These are phyloP conservation scores for Drosophila bipectinata DNA, from an alignment of 1,140 invertebrate genomes.

Conservation along the genomic window DNA sequence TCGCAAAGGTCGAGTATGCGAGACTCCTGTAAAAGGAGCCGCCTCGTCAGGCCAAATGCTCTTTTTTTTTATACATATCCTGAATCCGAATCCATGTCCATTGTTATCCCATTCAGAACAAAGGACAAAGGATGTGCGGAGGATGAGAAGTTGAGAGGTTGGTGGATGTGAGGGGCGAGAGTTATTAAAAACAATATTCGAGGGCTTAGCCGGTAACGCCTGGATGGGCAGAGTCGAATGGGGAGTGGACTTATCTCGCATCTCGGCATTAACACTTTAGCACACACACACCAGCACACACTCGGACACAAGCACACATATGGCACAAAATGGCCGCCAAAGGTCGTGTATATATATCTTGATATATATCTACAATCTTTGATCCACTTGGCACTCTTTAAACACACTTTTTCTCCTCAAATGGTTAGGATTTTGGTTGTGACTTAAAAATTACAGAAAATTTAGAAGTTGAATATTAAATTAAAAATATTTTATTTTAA, in stretches of 20 bases:
- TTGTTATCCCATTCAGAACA: background rate
- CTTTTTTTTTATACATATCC: constrained; percentile 30
- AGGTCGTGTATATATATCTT: background rate
- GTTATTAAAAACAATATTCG: constrained; percentile 82
- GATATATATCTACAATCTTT: background rate
- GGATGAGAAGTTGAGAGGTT: background rate
- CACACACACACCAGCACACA: constrained; percentile 30
- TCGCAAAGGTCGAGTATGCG: constrained; percentile 20
- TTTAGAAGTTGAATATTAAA: too few species aligned
- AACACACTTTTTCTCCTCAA: too few species aligned
- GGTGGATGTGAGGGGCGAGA: constrained; percentile 31
- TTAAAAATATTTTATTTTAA: too few species aligned
- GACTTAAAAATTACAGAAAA: too few species aligned
- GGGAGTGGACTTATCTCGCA: constrained; percentile 75
- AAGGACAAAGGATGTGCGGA: constrained; percentile 31
- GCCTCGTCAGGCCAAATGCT: constrained; percentile 64
- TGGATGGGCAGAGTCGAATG: constrained; percentile 50
- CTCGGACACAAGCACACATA: constrained; percentile 7
- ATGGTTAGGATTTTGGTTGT: constrained; percentile 1
- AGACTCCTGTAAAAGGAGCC: constrained; percentile 43
- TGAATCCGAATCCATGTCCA: constrained; percentile 18
- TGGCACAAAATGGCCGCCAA: constrained; percentile 57
- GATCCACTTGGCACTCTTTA: too few species aligned
- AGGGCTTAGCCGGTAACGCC: constrained; percentile 60
- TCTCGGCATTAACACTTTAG: constrained; percentile 77